Conservation (phyloP, 2,797 vertebrate genomes). For the Eurystomus glaucurus region DNA sequence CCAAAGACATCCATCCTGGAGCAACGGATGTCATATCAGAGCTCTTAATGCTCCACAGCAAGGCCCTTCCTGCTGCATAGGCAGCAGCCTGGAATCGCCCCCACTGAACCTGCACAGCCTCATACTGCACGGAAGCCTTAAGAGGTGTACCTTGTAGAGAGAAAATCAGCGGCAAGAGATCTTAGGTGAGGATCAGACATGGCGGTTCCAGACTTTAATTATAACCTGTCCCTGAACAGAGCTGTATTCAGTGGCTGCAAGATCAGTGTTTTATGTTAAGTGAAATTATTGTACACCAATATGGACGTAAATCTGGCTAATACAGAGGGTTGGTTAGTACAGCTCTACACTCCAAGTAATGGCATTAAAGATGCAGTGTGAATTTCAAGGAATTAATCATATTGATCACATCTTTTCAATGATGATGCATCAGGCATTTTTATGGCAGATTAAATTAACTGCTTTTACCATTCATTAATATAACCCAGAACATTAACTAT, state of each 20-base stretch:
- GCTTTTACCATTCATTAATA: not conserved
- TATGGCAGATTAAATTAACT: not conserved
- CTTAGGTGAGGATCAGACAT: not conserved
- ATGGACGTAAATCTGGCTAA: constrained; percentile 21
- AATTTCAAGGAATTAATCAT: constrained; percentile 43
- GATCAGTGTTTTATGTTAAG: not conserved
- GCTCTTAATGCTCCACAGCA: not conserved
- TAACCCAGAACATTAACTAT: not conserved
- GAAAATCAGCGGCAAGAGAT: not conserved
- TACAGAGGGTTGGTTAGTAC: not conserved
- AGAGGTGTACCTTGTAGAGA: not conserved
- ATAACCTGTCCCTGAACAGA: not conserved
- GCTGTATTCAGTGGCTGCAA: not conserved
- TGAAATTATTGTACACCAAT: not conserved
- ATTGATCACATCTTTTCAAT: constrained; percentile 6
- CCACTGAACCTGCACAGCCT: not conserved
- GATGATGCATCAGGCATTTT: not conserved
- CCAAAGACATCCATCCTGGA: not conserved
- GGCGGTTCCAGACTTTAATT: not conserved
- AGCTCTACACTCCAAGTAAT: not conserved
- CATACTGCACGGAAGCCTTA: not conserved
- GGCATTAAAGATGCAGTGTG: not conserved
- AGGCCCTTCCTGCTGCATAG: not conserved
- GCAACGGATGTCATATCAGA: not conserved
- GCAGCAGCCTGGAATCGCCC: not conserved